phyloP scores from a whole-genome alignment of 1,140 invertebrate species.

The Drosophila lowei region DNA sequence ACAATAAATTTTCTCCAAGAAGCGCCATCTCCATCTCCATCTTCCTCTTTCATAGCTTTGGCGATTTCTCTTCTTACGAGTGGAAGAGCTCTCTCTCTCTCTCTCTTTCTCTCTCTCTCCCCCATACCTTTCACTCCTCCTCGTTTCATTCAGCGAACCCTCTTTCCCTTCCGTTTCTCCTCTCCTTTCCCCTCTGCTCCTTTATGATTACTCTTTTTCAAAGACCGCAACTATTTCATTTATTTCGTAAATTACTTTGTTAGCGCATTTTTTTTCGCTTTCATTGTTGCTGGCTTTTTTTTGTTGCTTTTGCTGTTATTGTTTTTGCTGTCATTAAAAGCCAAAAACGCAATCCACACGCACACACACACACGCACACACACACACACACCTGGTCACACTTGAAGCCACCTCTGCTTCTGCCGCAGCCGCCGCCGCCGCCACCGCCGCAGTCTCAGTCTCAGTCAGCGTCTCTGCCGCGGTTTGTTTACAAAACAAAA shows the following conservation, averaged over 20 bases:
- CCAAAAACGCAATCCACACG: conserved; percentile 62
- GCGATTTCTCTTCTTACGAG: background rate
- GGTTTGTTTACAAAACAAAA: conserved; percentile 79
- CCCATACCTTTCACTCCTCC: background rate
- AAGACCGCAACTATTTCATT: conserved; percentile 57
- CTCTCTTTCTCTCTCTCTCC: background rate
- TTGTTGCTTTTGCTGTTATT: conserved; percentile 19
- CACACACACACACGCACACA: conserved; percentile 21
- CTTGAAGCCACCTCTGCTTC: conserved; percentile 48
- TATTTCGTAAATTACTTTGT: conserved; percentile 62
- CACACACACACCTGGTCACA: conserved; percentile 17
- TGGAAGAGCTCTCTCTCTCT: background rate
- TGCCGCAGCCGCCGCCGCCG: conserved; percentile 16
- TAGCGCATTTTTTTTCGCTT: conserved; percentile 48
- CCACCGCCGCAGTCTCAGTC: conserved; percentile 45
- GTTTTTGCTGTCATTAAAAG: conserved; percentile 45
- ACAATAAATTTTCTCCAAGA: too few relatives aligned
- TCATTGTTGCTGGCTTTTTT: conserved; percentile 16
- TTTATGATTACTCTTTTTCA: conserved; percentile 1
- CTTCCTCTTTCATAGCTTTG: too few relatives aligned
- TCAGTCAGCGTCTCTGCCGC: conserved; percentile 23
- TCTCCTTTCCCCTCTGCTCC: background rate
- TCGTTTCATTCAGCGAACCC: too few relatives aligned
- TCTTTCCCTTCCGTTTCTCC: background rate
- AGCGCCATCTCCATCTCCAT: too few relatives aligned